phyloP scores from a whole-genome alignment of 2,113 vertebrate species.

The Gambusia holbrooki region DNA sequence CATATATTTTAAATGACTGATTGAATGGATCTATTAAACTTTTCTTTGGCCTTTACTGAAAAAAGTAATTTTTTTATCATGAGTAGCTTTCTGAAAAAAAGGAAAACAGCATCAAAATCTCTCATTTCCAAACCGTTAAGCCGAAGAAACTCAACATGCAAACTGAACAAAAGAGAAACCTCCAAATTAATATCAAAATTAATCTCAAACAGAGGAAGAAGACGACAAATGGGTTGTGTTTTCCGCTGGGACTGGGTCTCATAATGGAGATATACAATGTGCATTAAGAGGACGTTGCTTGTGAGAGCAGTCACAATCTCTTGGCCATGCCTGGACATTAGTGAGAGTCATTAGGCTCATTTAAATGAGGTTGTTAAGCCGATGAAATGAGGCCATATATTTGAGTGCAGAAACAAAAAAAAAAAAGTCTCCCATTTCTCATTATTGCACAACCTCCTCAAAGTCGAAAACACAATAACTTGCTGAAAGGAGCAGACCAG shows the following conservation, averaged over 20 bases:
- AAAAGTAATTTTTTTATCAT: background rate
- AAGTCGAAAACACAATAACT: slow-evolving; percentile 59
- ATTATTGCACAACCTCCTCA: slow-evolving; percentile 43
- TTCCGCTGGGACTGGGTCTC: slow-evolving; percentile 58
- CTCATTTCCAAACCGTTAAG: background rate
- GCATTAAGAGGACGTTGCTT: slow-evolving; percentile 63
- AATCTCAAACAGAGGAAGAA: slow-evolving; percentile 36
- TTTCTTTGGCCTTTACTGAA: slow-evolving; percentile 17
- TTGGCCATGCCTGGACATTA: slow-evolving; percentile 73
- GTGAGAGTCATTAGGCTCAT: slow-evolving; percentile 79
- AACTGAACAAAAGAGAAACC: slow-evolving; percentile 6
- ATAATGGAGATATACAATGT: slow-evolving; percentile 73
- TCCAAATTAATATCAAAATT: slow-evolving; percentile 15
- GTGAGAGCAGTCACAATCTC: slow-evolving; percentile 69
- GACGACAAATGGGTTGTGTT: slow-evolving; percentile 67
- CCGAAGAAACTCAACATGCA: slow-evolving; percentile 19
- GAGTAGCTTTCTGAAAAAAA: background rate
- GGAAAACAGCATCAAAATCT: background rate
- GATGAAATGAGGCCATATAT: slow-evolving; percentile 78
- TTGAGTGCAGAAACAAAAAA: slow-evolving; percentile 64
- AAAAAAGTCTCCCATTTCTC: slow-evolving; percentile 52
- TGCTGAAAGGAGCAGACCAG: slow-evolving; percentile 1
- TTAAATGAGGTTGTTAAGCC: slow-evolving; percentile 80
- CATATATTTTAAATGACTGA: slow-evolving; percentile 24
- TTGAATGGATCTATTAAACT: slow-evolving; percentile 16